Evolutionary conservation across 2,797 vertebrate species (phyloP).

Genomic region (Bucorvus abyssinicus): DNA sequence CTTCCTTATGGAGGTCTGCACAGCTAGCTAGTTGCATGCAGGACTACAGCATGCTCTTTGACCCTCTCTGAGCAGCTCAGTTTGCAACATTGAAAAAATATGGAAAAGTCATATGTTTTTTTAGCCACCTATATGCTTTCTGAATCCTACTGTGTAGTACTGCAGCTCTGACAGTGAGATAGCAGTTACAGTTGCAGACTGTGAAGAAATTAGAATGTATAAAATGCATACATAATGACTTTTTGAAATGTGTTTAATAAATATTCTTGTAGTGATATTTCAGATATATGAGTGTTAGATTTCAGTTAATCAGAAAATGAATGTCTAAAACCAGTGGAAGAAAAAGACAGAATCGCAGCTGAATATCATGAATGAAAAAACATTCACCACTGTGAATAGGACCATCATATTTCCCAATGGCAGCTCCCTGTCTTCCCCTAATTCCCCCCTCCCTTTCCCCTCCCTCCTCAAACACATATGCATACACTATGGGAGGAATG

Average conservation of each 20-base stretch:
- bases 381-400: slow-evolving; percentile 21
- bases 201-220: not conserved
- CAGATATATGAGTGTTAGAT: not conserved
- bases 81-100: not conserved
- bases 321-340: not conserved
- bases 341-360: not conserved
- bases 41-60: not conserved
- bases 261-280: not conserved
- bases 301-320: not conserved
- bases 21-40: not conserved
- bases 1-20: not conserved
- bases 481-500: slow-evolving; percentile 64
- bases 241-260: not conserved
- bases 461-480: slow-evolving; percentile 38
- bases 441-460: slow-evolving; percentile 7
- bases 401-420: slow-evolving; percentile 35
- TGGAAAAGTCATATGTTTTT: not conserved
- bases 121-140: not conserved
- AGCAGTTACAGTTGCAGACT: not conserved
- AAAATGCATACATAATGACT: not conserved
- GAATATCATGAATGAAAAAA: slow-evolving; percentile 44
- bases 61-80: not conserved
- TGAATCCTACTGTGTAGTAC: not conserved
- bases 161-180: not conserved
- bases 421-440: slow-evolving; percentile 29